Evolutionary conservation across 2,888 invertebrate species (phyloP), one percentile per base, ranked within the genome.

Genomic region (Drosophila glabriapex): DNA sequence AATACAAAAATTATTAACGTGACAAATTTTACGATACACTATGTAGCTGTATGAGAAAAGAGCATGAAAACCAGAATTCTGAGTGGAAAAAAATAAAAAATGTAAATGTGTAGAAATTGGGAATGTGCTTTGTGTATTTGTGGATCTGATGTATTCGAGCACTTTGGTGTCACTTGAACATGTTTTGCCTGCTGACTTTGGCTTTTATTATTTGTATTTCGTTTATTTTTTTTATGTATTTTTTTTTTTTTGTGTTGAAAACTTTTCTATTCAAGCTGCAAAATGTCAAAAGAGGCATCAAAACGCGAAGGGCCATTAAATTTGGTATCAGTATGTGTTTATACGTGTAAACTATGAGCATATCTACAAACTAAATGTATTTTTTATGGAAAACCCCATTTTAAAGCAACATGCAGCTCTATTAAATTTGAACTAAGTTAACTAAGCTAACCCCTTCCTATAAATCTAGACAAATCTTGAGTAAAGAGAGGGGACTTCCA

Each of bases 191-290:
- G 53, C 39, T 41, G 56, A 56, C 56, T 56, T 41, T 41, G 56
- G 39, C 37, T 28, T 52, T 49, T 49, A 39, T 43, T 50, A 43
- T 59, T 49, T 55, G 28, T 54, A 29, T 46, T 59, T 61, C 52
- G 52, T 43, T 56, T 35, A 50, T 29, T 62, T 49, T 33, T 19
- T 28, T n/a, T 37, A 43, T 43, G 39, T n/a, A n/a, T 25, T 25
- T 25, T 25, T 29, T 43, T n/a, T 31, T 43, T 75, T 60, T n/a
- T 52, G 33, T 39, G 31, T 55, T 39, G 37, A 52, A 74, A 74
- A 75, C 46, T 80, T 81, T 80, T 75, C 80, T 72, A 78, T 78
- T 64, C 69, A 80, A 70, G 78, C 80, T 78, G 82, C 78, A 78
- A 80, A 73, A 73, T 75, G 72, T 80, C 78, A 81, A 64, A 60